Conservation (phyloP, 2,797 vertebrate genomes). For the Molothrus aeneus region DNA sequence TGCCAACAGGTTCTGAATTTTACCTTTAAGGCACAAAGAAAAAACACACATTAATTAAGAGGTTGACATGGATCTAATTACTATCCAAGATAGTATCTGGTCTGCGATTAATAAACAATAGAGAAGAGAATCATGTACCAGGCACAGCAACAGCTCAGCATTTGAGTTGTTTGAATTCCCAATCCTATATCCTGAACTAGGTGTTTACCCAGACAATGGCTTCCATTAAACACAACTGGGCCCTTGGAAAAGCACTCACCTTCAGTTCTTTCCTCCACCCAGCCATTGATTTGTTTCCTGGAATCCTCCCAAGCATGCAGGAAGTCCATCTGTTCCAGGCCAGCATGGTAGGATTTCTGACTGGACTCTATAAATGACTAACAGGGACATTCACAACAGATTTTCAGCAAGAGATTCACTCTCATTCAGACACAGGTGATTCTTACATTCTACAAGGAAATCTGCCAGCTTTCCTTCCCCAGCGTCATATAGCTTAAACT, state of each 20-base stretch:
- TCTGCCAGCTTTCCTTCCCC: neutral
- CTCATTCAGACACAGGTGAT: neutral
- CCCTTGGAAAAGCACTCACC: slow-evolving; percentile 70
- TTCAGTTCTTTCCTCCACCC: slow-evolving; percentile 87
- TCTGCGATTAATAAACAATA: neutral
- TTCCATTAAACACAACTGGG: neutral
- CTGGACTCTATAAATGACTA: slow-evolving; percentile 73
- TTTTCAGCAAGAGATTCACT: neutral
- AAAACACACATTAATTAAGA: fast-evolving
- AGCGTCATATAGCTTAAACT: fast-evolving
- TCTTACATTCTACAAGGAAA: neutral
- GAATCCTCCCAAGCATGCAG: slow-evolving; percentile 66
- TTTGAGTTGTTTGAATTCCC: neutral
- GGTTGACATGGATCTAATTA: neutral
- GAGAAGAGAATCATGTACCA: neutral
- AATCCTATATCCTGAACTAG: neutral
- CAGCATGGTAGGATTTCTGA: slow-evolving; percentile 78
- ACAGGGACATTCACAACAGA: neutral
- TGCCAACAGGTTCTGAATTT: slow-evolving; percentile 86
- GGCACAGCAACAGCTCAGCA: neutral
- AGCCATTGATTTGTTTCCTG: slow-evolving; percentile 85
- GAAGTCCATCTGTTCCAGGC: slow-evolving; percentile 84
- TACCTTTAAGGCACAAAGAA: slow-evolving; percentile 74
- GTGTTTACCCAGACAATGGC: neutral
- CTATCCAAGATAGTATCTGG: neutral